Conservation (phyloP, 2,113 vertebrate genomes). For the Potamarius usumacintae region DNA sequence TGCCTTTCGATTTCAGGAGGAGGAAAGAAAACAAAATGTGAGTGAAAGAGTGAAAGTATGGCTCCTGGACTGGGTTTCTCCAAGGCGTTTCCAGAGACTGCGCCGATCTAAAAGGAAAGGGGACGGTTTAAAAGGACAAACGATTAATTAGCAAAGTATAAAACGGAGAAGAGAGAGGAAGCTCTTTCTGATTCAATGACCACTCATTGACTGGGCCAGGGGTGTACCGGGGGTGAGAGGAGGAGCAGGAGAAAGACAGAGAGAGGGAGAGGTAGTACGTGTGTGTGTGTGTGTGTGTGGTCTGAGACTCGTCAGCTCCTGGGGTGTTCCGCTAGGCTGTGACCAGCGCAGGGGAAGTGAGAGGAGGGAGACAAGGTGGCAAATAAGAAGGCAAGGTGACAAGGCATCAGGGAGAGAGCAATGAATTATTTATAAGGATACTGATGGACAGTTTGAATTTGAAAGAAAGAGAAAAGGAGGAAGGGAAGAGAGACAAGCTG, state of each 20-base stretch:
- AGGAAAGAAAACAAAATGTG: not conserved
- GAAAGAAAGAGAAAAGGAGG: conserved; percentile 47
- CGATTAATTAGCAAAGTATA: conserved; percentile 44
- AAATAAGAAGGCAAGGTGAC: conserved; percentile 65
- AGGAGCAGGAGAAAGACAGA: conserved; percentile 17
- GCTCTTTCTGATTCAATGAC: conserved; percentile 51
- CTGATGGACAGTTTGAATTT: conserved; percentile 64
- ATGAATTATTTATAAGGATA: conserved; percentile 66
- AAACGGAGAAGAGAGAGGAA: conserved; percentile 44
- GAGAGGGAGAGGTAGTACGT: not conserved
- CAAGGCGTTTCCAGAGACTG: conserved; percentile 3
- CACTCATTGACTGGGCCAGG: conserved; percentile 50
- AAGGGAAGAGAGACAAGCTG: conserved; percentile 36
- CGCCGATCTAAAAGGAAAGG: conserved; percentile 23
- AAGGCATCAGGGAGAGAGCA: conserved; percentile 61
- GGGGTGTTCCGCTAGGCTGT: conserved; percentile 54
- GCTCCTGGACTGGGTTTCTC: not conserved
- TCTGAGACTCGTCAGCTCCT: conserved; percentile 49
- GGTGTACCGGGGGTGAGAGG: conserved; percentile 35
- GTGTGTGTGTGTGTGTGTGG: conserved; percentile 54
- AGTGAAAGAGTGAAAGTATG: not conserved
- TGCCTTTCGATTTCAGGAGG: not conserved
- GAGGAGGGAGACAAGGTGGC: conserved; percentile 60
- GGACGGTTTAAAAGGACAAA: conserved; percentile 46
- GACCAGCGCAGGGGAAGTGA: conserved; percentile 51